Evolutionary conservation across 2,888 invertebrate genomes (phyloP), one percentile per base, ranked within the genome.

Genomic region (Ametastegia equiseti): DNA sequence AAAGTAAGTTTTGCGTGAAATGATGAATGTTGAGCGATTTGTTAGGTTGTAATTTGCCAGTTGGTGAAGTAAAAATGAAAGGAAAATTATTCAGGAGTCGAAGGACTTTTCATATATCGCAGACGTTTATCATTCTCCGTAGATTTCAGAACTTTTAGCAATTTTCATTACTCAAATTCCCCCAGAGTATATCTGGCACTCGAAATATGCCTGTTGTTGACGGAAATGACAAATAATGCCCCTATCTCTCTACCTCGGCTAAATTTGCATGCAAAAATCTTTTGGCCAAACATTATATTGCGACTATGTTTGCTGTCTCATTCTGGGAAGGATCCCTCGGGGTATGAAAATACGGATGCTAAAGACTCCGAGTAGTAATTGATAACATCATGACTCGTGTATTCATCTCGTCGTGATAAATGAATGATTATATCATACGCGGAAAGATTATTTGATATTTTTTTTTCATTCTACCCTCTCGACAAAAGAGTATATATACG

Each of bases 1-100:
- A 96, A 97, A 93, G 97, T 97, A 93, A 94, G 92, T 88, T 81
- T 47, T 47, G 47, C 47, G 47, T n/a, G 15, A 47, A 13, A 47
- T 19, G 6, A 50, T 9, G 19, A 2, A 50, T 19, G 50, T 54
- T 9, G 23, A n/a, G n/a, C n/a, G n/a, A 9, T 54, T 23, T 54
- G 1, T 9, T 1, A 54, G 23, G 0, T 54, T 54, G 0, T 54
- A 23, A 54, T 54, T 19, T 23, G 7, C 11, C 23, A 1, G 4
- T 54, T 54, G 11, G 2, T 11, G 23, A 23, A 19, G 54, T 54
- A 0, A 23, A 54, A 54, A 33, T 63, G 15, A 9, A 63, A 1
- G n/a, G 30, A 63, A 63, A 63, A 33, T n/a, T 36, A 63, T 33
- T 13, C 33, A 33, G 1, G n/a, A 63, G n/a, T 33, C 63, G 7